phyloP scores from a whole-genome alignment of 2,797 vertebrate genomes.

The Mallotus villosus region DNA sequence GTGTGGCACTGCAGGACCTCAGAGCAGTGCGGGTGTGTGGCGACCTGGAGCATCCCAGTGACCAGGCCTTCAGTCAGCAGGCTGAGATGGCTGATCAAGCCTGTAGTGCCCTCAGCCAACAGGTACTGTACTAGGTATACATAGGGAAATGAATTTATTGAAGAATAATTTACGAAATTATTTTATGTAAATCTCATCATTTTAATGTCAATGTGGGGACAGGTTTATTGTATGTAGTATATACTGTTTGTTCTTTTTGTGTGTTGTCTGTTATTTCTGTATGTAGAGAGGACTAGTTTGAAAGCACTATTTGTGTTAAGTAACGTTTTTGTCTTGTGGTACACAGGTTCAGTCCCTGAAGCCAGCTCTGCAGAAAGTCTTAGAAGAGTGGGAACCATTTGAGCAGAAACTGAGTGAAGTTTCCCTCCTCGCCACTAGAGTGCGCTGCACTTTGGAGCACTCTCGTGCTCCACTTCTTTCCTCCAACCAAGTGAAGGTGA shows the following conservation, averaged over 20 bases:
- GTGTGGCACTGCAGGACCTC: conserved; percentile 71
- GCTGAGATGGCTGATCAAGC: conserved; percentile 38
- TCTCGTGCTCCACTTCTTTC: conserved; percentile 68
- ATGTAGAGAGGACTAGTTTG: neutral
- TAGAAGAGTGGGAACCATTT: conserved; percentile 78
- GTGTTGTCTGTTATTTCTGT: neutral
- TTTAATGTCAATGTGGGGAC: too few species aligned
- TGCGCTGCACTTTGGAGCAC: conserved; percentile 70
- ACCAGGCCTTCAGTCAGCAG: conserved; percentile 46
- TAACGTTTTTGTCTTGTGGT: conserved; percentile 41
- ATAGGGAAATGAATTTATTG: neutral
- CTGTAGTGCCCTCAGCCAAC: conserved; percentile 54
- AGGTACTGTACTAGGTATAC: conserved; percentile 54
- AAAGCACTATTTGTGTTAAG: neutral
- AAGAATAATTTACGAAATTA: neutral
- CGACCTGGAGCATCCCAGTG: conserved; percentile 37
- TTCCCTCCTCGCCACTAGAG: conserved; percentile 62
- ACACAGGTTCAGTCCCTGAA: conserved; percentile 68
- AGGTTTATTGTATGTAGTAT: too few species aligned
- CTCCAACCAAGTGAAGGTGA: conserved; percentile 66
- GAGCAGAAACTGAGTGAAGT: conserved; percentile 67
- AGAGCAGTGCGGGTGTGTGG: conserved; percentile 40
- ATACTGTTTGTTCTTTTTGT: neutral
- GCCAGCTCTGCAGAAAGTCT: conserved; percentile 45
- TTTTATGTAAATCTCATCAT: too few species aligned